Evolutionary conservation across 2,113 vertebrate species (phyloP), one percentile per base, ranked within the genome.

Genomic region (Pholis gunnellus): DNA sequence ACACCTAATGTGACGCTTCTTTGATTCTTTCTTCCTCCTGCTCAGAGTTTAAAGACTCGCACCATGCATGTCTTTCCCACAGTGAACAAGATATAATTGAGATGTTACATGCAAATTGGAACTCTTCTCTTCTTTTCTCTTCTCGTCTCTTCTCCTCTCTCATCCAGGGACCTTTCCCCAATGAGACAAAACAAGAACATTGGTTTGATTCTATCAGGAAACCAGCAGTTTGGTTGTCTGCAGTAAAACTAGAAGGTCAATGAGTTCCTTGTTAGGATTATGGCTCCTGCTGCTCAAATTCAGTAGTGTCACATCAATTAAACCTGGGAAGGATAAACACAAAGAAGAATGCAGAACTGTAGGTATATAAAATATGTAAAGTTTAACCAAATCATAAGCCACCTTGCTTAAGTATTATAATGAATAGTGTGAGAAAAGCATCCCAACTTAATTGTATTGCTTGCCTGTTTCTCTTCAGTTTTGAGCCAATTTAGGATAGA

Each of bases 1-100:
- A 10, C 54, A 3, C 4, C 27, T 40, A 68, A 56, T 60, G 10
- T 27, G 7, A 56, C 34, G 48, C 27, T 48, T 48, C 42, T 73
- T 34, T 57, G 2, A 29, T 56, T 61, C 2, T 65, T 54, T 67
- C 14, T 22, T 50, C 56, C 50, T 31, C 38, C 57, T n/a, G 52
- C 11, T 66, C 29, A 77, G 22, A 75, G 52, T 77, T 68, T 29
- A 72, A 70, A 66, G 46, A 34, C 44, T 77, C 4, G 3, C 38
- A 52, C 56, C 31, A 71, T 64, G 59, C 38, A 66, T 65, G 48
- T 66, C 20, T 27, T 64, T 44, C 13, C 31, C 34, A 66, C n/a
- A 9, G 38, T 17, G 31, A 79, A 64, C 0, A 2, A 48, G 46
- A 77, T 74, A 22, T 48, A 48, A 63, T 65, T 66, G 15, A 54